Conservation (phyloP, 1,140 invertebrate species). For the Caerostris darwini region DNA sequence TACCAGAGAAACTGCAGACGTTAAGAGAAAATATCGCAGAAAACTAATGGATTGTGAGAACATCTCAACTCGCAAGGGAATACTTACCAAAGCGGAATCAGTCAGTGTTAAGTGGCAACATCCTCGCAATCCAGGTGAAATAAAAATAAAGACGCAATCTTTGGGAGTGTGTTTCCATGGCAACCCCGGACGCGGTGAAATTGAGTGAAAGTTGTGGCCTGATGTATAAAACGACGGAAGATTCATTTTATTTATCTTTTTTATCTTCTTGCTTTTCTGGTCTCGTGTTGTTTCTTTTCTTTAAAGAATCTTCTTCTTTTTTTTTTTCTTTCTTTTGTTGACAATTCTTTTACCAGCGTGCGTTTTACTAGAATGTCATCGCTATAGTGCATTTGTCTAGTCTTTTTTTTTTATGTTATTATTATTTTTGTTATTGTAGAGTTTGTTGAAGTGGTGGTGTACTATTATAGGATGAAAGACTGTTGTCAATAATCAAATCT, state of each 20-base stretch:
- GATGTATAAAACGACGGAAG: conserved; percentile 41
- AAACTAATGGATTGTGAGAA: conserved; percentile 70
- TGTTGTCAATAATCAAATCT: background rate
- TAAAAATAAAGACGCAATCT: conserved; percentile 38
- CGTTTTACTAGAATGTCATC: background rate
- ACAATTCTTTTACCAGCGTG: background rate
- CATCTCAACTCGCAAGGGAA: conserved; percentile 64
- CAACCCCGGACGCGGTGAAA: conserved; percentile 63
- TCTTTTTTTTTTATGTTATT: background rate
- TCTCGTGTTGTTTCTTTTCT: background rate
- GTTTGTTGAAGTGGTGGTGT: background rate
- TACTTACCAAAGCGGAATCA: conserved; percentile 74
- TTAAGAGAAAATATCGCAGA: conserved; percentile 15
- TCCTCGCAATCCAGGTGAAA: conserved; percentile 29
- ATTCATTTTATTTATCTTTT: conserved; percentile 3
- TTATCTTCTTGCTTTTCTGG: background rate
- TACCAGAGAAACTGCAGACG: background rate
- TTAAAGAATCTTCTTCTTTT: conserved; percentile 1
- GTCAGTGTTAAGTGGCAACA: conserved; percentile 76
- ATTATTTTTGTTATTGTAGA: background rate
- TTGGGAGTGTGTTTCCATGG: conserved; percentile 42
- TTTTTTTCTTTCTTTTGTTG: conserved; percentile 5
- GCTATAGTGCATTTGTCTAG: background rate
- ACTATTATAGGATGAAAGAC: background rate
- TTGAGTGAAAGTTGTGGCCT: conserved; percentile 76